These are phyloP conservation scores for Pseudomyrmex cubaensis DNA, from an alignment of 1,140 invertebrate species.

Conservation along the genomic window DNA sequence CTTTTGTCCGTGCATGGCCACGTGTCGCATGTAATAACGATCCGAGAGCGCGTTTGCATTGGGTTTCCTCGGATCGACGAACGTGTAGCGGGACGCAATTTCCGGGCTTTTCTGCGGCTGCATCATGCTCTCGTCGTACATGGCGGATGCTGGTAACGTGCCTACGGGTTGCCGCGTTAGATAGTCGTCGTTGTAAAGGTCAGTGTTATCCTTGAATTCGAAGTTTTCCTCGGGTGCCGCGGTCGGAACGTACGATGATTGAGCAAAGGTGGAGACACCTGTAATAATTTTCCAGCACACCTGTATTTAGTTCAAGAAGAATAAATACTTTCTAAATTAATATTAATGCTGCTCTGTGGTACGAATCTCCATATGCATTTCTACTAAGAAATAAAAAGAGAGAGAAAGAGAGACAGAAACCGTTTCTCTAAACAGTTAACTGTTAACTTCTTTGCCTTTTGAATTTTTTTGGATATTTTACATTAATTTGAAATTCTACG, in stretches of 20 bases:
- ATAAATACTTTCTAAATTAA: slow-evolving; percentile 27
- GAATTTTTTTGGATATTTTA: no score
- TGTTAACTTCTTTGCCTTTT: no score
- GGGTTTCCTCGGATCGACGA: slow-evolving; percentile 77
- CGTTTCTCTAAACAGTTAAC: not conserved
- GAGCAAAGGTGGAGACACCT: slow-evolving; percentile 85
- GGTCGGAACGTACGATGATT: slow-evolving; percentile 79
- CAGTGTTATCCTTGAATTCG: slow-evolving; percentile 88
- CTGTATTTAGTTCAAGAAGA: not conserved
- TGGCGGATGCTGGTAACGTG: slow-evolving; percentile 82
- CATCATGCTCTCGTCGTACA: slow-evolving; percentile 83
- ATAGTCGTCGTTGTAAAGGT: slow-evolving; percentile 82
- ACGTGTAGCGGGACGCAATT: slow-evolving; percentile 80
- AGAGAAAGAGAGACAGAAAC: slow-evolving; percentile 2
- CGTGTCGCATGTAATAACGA: slow-evolving; percentile 81
- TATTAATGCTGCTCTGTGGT: slow-evolving; percentile 9
- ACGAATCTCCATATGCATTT: not conserved
- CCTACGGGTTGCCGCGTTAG: slow-evolving; percentile 81
- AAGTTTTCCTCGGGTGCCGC: slow-evolving; percentile 87
- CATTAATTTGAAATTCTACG: no score
- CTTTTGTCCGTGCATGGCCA: slow-evolving; percentile 77
- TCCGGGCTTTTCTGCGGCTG: slow-evolving; percentile 78
- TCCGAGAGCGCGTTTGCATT: slow-evolving; percentile 78
- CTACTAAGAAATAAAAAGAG: slow-evolving; percentile 4
- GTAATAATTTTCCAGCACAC: slow-evolving; percentile 68